phyloP scores from a whole-genome alignment of 1,140 invertebrate species.

The Drosophila varians region DNA sequence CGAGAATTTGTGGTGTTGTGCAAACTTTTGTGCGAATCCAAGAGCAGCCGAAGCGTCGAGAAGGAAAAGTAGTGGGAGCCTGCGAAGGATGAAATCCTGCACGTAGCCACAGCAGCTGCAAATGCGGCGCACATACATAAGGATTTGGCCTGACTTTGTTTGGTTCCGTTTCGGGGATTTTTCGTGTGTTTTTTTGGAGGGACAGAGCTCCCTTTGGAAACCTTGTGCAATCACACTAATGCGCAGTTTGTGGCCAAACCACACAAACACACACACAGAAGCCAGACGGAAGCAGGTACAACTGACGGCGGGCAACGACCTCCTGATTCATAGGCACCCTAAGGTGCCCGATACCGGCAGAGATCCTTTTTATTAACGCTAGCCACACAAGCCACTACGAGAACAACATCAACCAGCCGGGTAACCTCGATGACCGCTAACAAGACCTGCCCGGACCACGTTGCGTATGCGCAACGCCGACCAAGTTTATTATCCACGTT shows the following conservation, averaged over 20 bases:
- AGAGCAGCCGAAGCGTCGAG: neutral
- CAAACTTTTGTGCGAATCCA: conserved; percentile 57
- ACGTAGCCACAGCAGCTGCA: conserved; percentile 70
- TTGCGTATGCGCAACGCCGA: conserved; percentile 45
- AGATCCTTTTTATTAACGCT: conserved; percentile 70
- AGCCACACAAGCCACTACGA: conserved; percentile 37
- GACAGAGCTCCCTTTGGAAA: neutral
- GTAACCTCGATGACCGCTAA: conserved; percentile 34
- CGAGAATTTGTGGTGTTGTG: conserved; percentile 57
- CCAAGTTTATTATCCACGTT: conserved; percentile 33
- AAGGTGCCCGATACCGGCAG: conserved; percentile 12
- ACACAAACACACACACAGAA: conserved; percentile 13
- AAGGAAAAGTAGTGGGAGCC: neutral
- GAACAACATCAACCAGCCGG: conserved; percentile 21
- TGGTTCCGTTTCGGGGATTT: conserved; percentile 48
- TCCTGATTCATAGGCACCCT: conserved; percentile 34
- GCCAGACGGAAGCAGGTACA: conserved; percentile 13
- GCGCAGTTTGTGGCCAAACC: conserved; percentile 67
- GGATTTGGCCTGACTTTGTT: conserved; percentile 67
- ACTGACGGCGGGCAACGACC: conserved; percentile 30
- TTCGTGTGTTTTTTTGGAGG: conserved; percentile 32
- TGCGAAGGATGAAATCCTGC: conserved; percentile 31
- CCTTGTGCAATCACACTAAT: conserved; percentile 80
- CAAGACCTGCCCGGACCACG: conserved; percentile 31
- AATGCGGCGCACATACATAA: conserved; percentile 49